Base-by-base conservation (phyloP, 2,888 invertebrate genomes). In the Acronicta psi region DNA sequence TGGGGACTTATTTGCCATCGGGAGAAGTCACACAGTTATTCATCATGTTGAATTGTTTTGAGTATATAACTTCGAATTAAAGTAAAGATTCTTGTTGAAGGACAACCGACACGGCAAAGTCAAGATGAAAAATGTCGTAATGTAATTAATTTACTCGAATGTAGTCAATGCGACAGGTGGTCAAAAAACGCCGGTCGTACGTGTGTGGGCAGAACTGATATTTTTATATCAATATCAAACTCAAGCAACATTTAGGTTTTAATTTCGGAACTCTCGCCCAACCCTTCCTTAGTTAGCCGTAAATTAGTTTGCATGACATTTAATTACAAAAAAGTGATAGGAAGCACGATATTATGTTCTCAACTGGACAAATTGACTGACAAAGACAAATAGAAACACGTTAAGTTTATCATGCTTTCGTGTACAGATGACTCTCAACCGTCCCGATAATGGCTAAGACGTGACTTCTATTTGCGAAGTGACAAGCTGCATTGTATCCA, bases 361-460 rank as follows among this genome's bases (percentile, higher is more conserved):
- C 56, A 61, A 76, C 57, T 62, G 25, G 58, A 70, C 56, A 72
- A 52, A 64, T 62, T 66, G 53, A 42, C 58, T 56, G 67, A 77
- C 75, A 73, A 64, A 76, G 69, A 75, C 59, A 80, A 79, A 80
- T 73, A 76, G 45, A 72, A 69, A 67, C 66, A 66, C 54, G 70
- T 47, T 51, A 59, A 59, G 62, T 70, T 75, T 69, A 73, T 70
- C 59, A 65, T 69, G 59, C 72, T 77, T 60, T 76, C 71, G 46
- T 72, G 45, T 53, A 55, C 59, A 62, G 67, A 78, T 78, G 81
- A 80, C 73, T 81, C 70, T 77, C 76, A 81, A 74, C 64, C 75
- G 78, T 72, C 72, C 74, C 78, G 75, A 77, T 88, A 87, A 90
- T 87, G 80, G 77, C 56, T 46, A 66, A 81, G 77, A 85, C 88